Conservation (phyloP, 2,797 vertebrate species). For the Myotis planiceps region DNA sequence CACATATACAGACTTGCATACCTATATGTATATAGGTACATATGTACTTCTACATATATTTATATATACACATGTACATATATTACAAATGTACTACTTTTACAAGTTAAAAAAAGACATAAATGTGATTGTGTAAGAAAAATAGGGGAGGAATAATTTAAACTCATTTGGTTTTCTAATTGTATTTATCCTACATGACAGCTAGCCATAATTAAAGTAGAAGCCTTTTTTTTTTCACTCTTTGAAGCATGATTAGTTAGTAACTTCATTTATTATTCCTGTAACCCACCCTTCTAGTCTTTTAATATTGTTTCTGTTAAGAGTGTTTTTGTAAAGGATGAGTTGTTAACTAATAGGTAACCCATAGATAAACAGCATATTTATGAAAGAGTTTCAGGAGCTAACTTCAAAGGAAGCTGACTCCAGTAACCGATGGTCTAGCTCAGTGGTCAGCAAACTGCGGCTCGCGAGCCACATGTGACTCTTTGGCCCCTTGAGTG, state of each 20-base stretch:
- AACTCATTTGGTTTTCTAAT: neutral
- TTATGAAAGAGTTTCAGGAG: neutral
- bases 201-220: neutral
- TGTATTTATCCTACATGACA: neutral
- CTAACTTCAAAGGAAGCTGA: neutral
- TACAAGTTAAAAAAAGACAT: neutral
- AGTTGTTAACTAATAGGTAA: neutral
- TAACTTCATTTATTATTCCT: neutral
- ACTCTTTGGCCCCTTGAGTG: too few species aligned
- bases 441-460: too few species aligned
- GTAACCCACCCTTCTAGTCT: neutral
- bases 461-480: too few species aligned
- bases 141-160: neutral
- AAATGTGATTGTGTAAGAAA: neutral
- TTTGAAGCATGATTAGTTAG: neutral
- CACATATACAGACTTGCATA: neutral
- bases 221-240: neutral
- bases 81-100: neutral
- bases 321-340: neutral
- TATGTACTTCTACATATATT: too few species aligned
- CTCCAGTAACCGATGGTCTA: neutral
- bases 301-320: neutral
- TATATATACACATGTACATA: neutral
- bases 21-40: neutral
- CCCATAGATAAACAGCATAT: neutral